These are phyloP conservation scores for Rattus norvegicus DNA, from an alignment of 2,113 vertebrate genomes.

Conservation along the genomic window DNA sequence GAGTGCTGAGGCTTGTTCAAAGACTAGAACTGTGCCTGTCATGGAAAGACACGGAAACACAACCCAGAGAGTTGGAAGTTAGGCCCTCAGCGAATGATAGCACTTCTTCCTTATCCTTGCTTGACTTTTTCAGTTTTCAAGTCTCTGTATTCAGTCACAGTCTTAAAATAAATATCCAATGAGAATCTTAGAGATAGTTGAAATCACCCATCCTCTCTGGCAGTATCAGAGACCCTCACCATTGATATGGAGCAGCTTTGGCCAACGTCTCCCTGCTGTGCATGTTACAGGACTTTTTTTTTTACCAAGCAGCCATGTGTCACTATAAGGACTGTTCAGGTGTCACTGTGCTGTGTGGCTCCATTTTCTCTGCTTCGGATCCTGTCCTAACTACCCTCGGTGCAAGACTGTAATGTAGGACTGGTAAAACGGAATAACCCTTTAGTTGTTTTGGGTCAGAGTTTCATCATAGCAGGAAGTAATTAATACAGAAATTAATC, in stretches of 20 bases:
- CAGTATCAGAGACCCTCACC: neutral
- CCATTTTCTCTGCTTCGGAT: neutral
- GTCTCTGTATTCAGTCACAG: neutral
- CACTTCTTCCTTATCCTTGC: neutral
- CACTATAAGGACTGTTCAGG: too few species aligned
- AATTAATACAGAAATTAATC: neutral
- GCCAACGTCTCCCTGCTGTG: neutral
- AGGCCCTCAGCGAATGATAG: neutral
- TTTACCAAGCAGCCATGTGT: too few species aligned
- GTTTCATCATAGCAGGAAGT: neutral
- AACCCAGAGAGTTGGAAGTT: neutral
- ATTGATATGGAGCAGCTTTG: neutral
- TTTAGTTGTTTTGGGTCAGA: neutral
- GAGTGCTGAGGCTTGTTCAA: neutral
- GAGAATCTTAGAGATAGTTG: neutral
- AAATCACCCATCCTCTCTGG: neutral
- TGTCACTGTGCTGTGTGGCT: too few species aligned
- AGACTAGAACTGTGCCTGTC: neutral
- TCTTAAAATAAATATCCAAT: neutral
- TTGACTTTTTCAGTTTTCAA: neutral
- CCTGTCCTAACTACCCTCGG: neutral
- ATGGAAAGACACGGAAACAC: neutral
- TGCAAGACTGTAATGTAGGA: neutral
- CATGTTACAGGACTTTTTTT: neutral
- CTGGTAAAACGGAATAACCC: neutral